These are phyloP conservation scores for Sternotherus odoratus DNA, from an alignment of 2,797 vertebrate genomes.

Conservation along the genomic window DNA sequence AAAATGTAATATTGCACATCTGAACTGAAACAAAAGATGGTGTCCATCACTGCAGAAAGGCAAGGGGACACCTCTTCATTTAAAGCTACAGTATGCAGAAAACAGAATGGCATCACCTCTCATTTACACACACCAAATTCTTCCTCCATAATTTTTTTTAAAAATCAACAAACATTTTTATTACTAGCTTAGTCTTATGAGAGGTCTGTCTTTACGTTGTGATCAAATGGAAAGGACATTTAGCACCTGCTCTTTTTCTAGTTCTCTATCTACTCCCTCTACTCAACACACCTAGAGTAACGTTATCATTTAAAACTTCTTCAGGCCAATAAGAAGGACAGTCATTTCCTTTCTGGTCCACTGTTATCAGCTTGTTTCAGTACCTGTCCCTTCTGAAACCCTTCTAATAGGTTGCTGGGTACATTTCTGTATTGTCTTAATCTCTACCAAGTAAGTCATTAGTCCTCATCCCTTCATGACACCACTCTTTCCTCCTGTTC, in stretches of 20 bases:
- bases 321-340: background rate
- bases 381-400: background rate
- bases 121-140: background rate
- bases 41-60: background rate
- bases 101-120: background rate
- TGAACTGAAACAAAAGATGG: background rate
- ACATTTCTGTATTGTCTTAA: background rate
- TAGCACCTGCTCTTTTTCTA: background rate
- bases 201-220: background rate
- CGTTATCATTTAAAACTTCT: background rate
- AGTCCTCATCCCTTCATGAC: background rate
- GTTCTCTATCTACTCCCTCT: background rate
- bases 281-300: background rate
- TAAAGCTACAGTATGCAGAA: background rate
- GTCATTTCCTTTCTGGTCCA: background rate
- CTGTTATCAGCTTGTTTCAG: background rate
- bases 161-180: background rate
- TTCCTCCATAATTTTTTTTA: background rate
- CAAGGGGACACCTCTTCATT: background rate
- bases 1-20: background rate
- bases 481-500: background rate
- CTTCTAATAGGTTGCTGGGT: background rate
- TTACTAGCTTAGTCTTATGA: background rate
- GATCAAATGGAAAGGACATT: background rate
- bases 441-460: background rate